phyloP scores from a whole-genome alignment of 2,888 invertebrate species.

The Zaprionus bogoriensis region DNA sequence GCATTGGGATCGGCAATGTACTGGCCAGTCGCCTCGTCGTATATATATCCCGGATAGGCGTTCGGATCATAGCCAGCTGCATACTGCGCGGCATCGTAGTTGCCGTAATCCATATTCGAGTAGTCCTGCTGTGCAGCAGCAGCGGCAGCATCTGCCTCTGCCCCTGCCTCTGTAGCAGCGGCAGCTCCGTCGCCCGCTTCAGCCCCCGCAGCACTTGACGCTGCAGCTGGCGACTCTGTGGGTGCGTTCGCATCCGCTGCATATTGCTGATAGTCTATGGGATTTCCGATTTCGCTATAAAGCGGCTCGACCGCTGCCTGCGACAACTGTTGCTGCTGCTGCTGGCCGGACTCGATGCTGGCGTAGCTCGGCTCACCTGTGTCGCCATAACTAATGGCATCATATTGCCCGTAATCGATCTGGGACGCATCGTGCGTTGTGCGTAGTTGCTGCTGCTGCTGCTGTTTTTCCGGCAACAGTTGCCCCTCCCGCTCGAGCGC shows the following conservation, averaged over 20 bases:
- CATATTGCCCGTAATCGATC: slow-evolving; percentile 57
- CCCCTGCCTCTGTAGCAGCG: slow-evolving; percentile 20
- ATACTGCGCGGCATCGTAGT: slow-evolving; percentile 79
- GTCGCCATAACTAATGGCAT: slow-evolving; percentile 45
- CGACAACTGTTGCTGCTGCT: slow-evolving; percentile 13
- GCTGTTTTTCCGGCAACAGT: slow-evolving; percentile 20
- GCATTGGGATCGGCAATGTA: slow-evolving; percentile 78
- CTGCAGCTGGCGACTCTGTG: slow-evolving; percentile 9
- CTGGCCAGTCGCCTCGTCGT: slow-evolving; percentile 79
- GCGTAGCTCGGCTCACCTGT: slow-evolving; percentile 59
- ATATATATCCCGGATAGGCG: slow-evolving; percentile 81
- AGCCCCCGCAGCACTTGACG: slow-evolving; percentile 29
- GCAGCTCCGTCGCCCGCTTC: slow-evolving; percentile 15
- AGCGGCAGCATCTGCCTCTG: slow-evolving; percentile 13
- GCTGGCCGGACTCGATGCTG: slow-evolving; percentile 55
- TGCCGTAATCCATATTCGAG: slow-evolving; percentile 74
- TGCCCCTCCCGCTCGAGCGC: slow-evolving; percentile 12
- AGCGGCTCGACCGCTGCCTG: slow-evolving; percentile 48
- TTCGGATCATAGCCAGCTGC: slow-evolving; percentile 74
- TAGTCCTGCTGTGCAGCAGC: slow-evolving; percentile 64
- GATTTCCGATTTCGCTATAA: slow-evolving; percentile 68
- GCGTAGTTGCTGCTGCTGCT: slow-evolving; percentile 19
- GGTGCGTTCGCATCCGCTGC: slow-evolving; percentile 42
- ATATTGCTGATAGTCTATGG: slow-evolving; percentile 62
- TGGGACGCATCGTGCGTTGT: slow-evolving; percentile 25